Conservation (phyloP, 2,113 vertebrate species). For the Scalopus aquaticus region DNA sequence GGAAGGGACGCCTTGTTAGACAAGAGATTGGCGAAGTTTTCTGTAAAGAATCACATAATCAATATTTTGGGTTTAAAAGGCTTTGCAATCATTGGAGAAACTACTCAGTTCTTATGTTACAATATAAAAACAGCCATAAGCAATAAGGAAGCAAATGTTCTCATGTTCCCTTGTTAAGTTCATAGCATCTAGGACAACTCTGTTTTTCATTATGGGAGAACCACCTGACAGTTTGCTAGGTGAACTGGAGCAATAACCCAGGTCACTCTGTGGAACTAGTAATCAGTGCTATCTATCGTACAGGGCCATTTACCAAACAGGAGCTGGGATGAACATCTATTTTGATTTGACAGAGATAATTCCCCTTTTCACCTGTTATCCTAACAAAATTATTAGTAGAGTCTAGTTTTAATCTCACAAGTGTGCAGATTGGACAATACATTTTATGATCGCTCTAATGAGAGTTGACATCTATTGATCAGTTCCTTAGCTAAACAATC, state of each 20-base stretch:
- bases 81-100: neutral
- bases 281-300: neutral
- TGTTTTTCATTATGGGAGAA: neutral
- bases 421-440: neutral
- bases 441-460: neutral
- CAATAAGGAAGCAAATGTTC: neutral
- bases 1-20: constrained; percentile 49
- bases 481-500: neutral
- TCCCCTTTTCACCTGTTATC: neutral
- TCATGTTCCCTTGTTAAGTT: neutral
- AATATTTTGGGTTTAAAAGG: neutral
- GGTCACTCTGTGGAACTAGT: neutral
- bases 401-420: neutral
- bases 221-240: neutral
- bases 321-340: neutral
- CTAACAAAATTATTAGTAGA: neutral
- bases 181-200: neutral
- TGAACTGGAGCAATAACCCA: neutral
- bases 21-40: neutral
- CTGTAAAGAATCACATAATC: neutral
- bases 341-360: neutral
- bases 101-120: neutral
- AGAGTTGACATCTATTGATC: neutral
- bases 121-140: neutral
- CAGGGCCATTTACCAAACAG: neutral